These are phyloP conservation scores for Pluvianellus socialis DNA, from an alignment of 2,113 vertebrate species.

Conservation along the genomic window DNA sequence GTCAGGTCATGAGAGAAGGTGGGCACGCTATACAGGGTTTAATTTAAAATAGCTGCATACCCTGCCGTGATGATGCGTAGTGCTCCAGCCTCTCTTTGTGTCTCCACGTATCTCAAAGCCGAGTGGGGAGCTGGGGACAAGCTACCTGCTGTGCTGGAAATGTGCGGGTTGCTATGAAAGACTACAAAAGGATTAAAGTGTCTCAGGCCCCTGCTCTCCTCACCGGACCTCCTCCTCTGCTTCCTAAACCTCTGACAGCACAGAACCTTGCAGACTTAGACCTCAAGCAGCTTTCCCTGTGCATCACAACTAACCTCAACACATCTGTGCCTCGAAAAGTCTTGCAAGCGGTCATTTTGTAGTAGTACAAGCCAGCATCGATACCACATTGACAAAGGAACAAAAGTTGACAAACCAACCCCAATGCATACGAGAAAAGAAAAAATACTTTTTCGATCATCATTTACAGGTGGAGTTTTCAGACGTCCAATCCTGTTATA, in stretches of 20 bases:
- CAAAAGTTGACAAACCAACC: background rate
- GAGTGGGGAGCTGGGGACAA: background rate
- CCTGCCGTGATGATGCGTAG: fast-evolving
- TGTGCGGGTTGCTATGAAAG: background rate
- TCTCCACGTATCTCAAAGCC: background rate
- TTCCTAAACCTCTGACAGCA: background rate
- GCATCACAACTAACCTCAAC: background rate
- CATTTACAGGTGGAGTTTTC: background rate
- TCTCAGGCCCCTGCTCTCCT: background rate
- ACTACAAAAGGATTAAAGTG: background rate
- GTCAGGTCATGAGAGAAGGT: background rate
- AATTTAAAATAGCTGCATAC: background rate
- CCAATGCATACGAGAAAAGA: background rate
- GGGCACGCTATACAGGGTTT: background rate
- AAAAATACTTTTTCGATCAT: background rate
- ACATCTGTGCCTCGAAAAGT: background rate
- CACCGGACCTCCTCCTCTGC: background rate
- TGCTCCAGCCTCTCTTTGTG: background rate
- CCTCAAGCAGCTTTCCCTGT: background rate
- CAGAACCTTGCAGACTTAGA: background rate
- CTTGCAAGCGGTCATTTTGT: background rate
- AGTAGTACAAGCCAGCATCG: fast-evolving
- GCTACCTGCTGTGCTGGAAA: background rate
- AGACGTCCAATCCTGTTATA: background rate
- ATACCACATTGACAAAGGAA: background rate